Evolutionary conservation across 1,140 invertebrate genomes (phyloP).

Genomic region (Platyscapa corneri): DNA sequence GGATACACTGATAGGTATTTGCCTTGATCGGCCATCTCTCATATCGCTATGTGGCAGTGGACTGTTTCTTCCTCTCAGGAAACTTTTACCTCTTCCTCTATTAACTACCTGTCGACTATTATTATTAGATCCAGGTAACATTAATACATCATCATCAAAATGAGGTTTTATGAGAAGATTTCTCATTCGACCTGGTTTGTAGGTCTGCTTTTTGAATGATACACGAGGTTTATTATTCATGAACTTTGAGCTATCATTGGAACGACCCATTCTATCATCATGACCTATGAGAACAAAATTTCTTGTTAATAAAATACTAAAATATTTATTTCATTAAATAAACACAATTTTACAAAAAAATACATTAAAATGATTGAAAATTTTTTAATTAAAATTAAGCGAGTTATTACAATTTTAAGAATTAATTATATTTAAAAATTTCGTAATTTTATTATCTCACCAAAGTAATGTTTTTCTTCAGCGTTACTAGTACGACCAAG

Average conservation of each 20-base stretch:
- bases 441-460: conserved; percentile 37
- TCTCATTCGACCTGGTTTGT: conserved; percentile 18
- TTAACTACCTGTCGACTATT: conserved; percentile 57
- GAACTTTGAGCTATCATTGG: conserved; percentile 37
- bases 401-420: not conserved
- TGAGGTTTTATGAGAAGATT: conserved; percentile 48
- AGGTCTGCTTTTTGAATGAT: conserved; percentile 59
- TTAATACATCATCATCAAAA: conserved; percentile 63
- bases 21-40: conserved; percentile 45
- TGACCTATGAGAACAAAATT: conserved; percentile 55
- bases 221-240: conserved; percentile 57
- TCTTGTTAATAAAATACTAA: not conserved
- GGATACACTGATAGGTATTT: conserved; percentile 54
- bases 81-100: conserved; percentile 50
- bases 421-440: not conserved
- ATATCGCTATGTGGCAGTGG: conserved; percentile 56
- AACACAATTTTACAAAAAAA: not conserved
- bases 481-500: conserved; percentile 40
- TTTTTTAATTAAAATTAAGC: not conserved
- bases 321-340: not conserved
- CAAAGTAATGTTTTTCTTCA: conserved; percentile 58
- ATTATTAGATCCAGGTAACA: conserved; percentile 56
- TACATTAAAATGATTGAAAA: not conserved
- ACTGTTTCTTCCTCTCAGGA: conserved; percentile 59
- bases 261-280: conserved; percentile 59